Evolutionary conservation across 2,888 invertebrate genomes (phyloP).

Genomic region (Toxonevra muliebris): DNA sequence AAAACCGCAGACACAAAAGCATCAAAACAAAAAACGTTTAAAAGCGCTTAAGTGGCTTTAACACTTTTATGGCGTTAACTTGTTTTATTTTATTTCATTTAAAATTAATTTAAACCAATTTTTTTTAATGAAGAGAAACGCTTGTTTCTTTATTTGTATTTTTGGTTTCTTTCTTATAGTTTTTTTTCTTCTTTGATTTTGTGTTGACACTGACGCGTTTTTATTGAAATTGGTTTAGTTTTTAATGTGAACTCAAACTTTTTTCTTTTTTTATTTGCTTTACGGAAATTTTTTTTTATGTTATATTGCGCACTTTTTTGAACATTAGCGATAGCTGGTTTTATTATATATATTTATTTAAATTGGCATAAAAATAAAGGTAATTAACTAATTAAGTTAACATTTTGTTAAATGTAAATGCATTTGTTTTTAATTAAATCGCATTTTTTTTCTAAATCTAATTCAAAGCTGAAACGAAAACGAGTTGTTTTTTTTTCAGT

Average conservation of each 20-base stretch:
- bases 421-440: too few relatives aligned
- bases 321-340: too few relatives aligned
- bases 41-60: conserved; percentile 56
- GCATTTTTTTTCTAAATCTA: too few relatives aligned
- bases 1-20: conserved; percentile 11
- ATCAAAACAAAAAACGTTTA: conserved; percentile 32
- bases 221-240: conserved; percentile 2
- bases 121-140: conserved; percentile 49
- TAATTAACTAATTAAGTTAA: conserved; percentile 59
- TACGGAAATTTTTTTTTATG: conserved; percentile 28
- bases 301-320: neutral
- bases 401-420: conserved; percentile 47
- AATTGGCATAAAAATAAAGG: conserved; percentile 47
- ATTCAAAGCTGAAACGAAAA: too few relatives aligned
- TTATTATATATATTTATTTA: conserved; percentile 42
- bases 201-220: neutral
- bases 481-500: too few relatives aligned
- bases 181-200: neutral
- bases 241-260: conserved; percentile 12
- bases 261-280: neutral
- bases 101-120: conserved; percentile 57
- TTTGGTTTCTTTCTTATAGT: conserved; percentile 37
- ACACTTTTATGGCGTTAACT: conserved; percentile 60
- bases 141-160: too few relatives aligned
- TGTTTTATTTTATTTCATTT: conserved; percentile 53